A percentile compares a stretch with the other conserved stretches of the same genome.
Conservation (phyloP, 2,113 vertebrate species). For the Tychaedon coryphoeus region DNA sequence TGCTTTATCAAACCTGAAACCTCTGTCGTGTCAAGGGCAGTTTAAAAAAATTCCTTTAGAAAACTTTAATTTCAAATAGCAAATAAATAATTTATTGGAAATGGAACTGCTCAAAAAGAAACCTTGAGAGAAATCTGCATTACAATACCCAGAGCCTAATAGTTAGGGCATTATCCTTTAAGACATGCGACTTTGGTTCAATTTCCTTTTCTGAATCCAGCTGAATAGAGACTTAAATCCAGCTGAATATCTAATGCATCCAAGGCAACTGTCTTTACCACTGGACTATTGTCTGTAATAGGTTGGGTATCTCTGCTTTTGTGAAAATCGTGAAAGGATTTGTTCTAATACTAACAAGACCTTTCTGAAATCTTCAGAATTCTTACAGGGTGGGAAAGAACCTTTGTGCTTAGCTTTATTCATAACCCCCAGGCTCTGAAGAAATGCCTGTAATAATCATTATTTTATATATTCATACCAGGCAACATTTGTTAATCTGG, state of each 20-base stretch:
- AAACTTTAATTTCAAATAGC: not conserved
- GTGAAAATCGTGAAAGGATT: constrained; percentile 59
- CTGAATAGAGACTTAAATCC: constrained; percentile 60
- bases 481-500: constrained; percentile 33
- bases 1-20: not conserved
- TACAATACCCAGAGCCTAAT: constrained; percentile 41
- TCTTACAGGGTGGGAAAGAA: constrained; percentile 22
- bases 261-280: constrained; percentile 63
- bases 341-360: constrained; percentile 55
- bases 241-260: constrained; percentile 59
- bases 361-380: constrained; percentile 45
- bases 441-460: constrained; percentile 27
- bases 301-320: constrained; percentile 55
- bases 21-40: not conserved
- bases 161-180: constrained; percentile 53
- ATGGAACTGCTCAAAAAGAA: not conserved
- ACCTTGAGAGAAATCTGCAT: constrained; percentile 51
- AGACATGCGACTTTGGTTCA: constrained; percentile 37
- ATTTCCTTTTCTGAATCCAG: constrained; percentile 55
- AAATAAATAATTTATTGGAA: constrained; percentile 35
- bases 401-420: constrained; percentile 17
- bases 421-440: constrained; percentile 4
- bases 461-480: constrained; percentile 33
- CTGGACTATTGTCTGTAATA: constrained; percentile 42
- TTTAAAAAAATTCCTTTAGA: not conserved